Conservation (phyloP, 2,113 vertebrate species). For the Oryctolagus cuniculus region mOryCun1.1 NC_091442.1:120188001-120188500, state of each 20-base stretch:
- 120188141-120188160: neutral
- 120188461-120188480: accelerated
- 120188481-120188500: neutral
- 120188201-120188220: neutral
- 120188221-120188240: neutral
- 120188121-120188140: neutral
- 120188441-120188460: accelerated
- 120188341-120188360: neutral
- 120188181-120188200: neutral
- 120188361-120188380: neutral
- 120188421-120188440: neutral
- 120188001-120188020: neutral
- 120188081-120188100: neutral
- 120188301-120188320: too few species aligned
- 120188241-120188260: neutral
- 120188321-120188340: neutral
- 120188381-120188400: neutral
- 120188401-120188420: neutral
- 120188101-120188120: too few species aligned
- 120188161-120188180: neutral
- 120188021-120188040: neutral
- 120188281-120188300: too few species aligned
- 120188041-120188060: neutral
- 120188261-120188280: neutral
- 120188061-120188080: too few species aligned